phyloP scores from a whole-genome alignment of 2,113 vertebrate species.

The Toxotes jaculatrix region DNA sequence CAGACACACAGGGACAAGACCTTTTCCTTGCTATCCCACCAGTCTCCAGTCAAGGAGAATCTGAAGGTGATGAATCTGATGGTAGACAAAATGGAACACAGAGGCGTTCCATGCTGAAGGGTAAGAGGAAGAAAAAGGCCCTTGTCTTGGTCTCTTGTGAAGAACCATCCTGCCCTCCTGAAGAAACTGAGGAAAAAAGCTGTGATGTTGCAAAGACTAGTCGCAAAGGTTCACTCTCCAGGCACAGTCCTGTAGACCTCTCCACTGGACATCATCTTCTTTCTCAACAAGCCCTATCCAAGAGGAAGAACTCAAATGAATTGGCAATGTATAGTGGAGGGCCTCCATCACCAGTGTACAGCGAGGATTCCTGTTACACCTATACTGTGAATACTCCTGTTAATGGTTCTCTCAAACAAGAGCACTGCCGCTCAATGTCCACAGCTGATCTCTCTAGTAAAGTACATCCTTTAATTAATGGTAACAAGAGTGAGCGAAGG shows the following conservation, averaged over 20 bases:
- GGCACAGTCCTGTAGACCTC: slow-evolving; percentile 63
- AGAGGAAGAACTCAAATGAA: slow-evolving; percentile 62
- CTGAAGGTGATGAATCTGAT: slow-evolving; percentile 74
- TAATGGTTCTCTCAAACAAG: slow-evolving; percentile 64
- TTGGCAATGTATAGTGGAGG: slow-evolving; percentile 66
- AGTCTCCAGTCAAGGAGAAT: slow-evolving; percentile 78
- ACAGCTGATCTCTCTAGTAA: slow-evolving; percentile 76
- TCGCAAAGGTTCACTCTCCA: slow-evolving; percentile 57
- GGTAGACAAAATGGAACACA: slow-evolving; percentile 45
- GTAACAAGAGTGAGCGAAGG: slow-evolving; percentile 46
- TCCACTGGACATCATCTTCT: slow-evolving; percentile 46
- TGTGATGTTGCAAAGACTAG: slow-evolving; percentile 17
- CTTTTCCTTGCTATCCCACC: slow-evolving; percentile 77
- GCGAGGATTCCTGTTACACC: slow-evolving; percentile 82
- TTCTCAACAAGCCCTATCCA: slow-evolving; percentile 56
- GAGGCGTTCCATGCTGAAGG: slow-evolving; percentile 55
- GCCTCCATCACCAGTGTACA: slow-evolving; percentile 78
- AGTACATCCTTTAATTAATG: slow-evolving; percentile 47
- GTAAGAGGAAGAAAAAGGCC: slow-evolving; percentile 66
- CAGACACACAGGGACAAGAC: slow-evolving; percentile 74
- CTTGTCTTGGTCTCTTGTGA: slow-evolving; percentile 71
- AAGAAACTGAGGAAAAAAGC: slow-evolving; percentile 56
- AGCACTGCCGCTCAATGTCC: slow-evolving; percentile 69
- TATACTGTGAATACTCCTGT: slow-evolving; percentile 73
- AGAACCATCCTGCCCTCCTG: slow-evolving; percentile 73